phyloP scores from a whole-genome alignment of 2,797 vertebrate species.

The Sebastes matsubarae region DNA sequence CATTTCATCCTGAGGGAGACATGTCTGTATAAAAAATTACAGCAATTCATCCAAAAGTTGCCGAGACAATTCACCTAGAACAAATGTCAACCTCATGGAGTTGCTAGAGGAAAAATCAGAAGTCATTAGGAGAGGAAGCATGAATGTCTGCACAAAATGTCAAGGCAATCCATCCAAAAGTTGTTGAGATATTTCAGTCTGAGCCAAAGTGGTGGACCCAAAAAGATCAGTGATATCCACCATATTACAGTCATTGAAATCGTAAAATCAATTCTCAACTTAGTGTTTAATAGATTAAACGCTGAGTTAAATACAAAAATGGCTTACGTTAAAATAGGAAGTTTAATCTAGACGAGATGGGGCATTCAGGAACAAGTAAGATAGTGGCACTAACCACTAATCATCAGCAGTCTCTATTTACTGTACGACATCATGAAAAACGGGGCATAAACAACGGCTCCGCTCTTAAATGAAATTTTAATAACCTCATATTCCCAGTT shows the following conservation, averaged over 20 bases:
- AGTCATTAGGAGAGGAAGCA: not conserved
- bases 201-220: not conserved
- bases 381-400: not conserved
- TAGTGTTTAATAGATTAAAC: not conserved
- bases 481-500: conserved; percentile 24
- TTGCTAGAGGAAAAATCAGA: not conserved
- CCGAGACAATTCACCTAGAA: not conserved
- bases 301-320: not conserved
- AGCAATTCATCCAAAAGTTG: no score
- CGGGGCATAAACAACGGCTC: conserved; percentile 11
- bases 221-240: not conserved
- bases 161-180: not conserved
- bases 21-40: not conserved
- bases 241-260: not conserved
- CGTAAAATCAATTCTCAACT: not conserved
- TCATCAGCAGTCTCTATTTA: not conserved
- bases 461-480: conserved; percentile 38
- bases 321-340: not conserved
- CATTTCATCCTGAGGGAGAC: not conserved
- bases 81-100: not conserved
- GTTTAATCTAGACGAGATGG: not conserved
- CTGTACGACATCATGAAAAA: conserved; percentile 5
- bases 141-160: not conserved
- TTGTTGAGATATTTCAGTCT: not conserved
- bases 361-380: not conserved